These are phyloP conservation scores for Riparia riparia DNA, from an alignment of 2,113 vertebrate genomes.

Conservation along the genomic window DNA sequence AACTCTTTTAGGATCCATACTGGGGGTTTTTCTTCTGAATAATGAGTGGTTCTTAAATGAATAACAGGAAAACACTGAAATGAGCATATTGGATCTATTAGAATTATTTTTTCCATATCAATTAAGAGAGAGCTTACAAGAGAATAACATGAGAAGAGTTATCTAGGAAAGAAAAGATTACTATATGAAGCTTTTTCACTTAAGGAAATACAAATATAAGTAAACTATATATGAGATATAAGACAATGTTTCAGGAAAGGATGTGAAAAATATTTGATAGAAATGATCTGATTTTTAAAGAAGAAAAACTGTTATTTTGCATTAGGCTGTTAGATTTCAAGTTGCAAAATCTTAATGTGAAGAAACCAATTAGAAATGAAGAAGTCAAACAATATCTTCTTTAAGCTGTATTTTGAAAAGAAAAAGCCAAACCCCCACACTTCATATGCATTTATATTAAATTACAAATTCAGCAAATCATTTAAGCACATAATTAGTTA, in stretches of 20 bases:
- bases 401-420: not conserved
- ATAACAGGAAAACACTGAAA: not conserved
- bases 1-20: not conserved
- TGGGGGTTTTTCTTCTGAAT: not conserved
- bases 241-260: not conserved
- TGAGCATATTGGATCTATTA: not conserved
- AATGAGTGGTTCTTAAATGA: not conserved
- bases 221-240: not conserved
- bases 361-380: not conserved
- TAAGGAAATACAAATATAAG: not conserved
- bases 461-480: not conserved
- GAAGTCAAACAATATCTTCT: not conserved
- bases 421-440: not conserved
- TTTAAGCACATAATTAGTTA: slow-evolving; percentile 33
- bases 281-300: not conserved
- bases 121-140: not conserved
- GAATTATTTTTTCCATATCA: not conserved
- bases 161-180: not conserved
- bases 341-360: not conserved
- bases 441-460: slow-evolving; percentile 14
- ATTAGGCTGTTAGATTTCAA: not conserved
- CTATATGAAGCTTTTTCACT: not conserved
- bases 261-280: not conserved
- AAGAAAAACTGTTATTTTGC: not conserved
- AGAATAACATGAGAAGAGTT: not conserved